Evolutionary conservation across 2,888 invertebrate species (phyloP), one percentile per base, ranked within the genome.

Genomic region (Leptodirus hochenwartii): DNA sequence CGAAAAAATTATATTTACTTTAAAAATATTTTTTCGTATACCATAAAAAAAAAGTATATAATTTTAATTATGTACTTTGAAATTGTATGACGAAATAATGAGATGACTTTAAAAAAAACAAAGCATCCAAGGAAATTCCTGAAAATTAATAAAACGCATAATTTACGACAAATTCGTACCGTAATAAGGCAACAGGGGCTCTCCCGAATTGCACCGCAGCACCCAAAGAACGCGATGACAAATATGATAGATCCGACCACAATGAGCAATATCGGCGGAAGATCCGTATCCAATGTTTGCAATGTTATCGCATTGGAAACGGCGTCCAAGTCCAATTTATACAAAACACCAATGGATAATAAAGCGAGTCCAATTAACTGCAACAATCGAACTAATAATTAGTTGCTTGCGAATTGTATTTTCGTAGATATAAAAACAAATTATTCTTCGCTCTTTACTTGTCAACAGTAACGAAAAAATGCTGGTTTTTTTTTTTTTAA

Each of bases 221-320:
- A 56, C 36, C 59, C 59, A 16, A 56, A 43, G 43, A 55, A 57
- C 2, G 59, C 53, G n/a, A 56, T 50, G 17, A 51, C 40, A 37
- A 58, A 58, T 39, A 80, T 70, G 31, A 79, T 49, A 8, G 66
- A 61, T 9, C 80, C 78, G 36, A 80, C 53, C 32, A 72, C 54
- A 36, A 81, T 74, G 42, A 78, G 61, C 22, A 65, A 46, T 47
- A 75, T 61, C 2, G 78, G 68, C 2, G 73, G 64, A 22, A 68
- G 58, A 6, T 62, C 49, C 2, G 49, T 45, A 24, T 32, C 32
- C n/a, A n/a, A n/a, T n/a, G n/a, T n/a, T n/a, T n/a, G n/a, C n/a
- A n/a, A 5, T 27, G 16, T 13, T 11, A 26, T 22, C 9, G 22
- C 5, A 2, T 39, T 37, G 25, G 61, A 52, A 35, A 65, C 47